Conservation (phyloP, 2,113 vertebrate genomes). For the Pyrgilauda ruficollis region DNA sequence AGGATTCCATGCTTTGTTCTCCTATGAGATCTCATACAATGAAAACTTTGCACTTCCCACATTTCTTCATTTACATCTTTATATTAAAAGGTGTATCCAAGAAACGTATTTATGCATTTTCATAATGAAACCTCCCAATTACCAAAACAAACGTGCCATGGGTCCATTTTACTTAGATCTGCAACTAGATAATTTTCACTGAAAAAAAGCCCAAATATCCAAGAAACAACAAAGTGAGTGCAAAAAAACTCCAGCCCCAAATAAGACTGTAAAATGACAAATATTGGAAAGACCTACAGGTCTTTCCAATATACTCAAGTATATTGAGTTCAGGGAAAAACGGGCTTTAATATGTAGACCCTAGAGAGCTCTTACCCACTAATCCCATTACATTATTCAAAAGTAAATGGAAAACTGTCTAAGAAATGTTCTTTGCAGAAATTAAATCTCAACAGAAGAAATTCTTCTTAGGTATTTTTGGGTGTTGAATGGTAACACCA, state of each 20-base stretch:
- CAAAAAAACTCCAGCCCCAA: background rate
- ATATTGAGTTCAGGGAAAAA: background rate
- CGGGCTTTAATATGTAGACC: background rate
- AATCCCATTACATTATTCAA: background rate
- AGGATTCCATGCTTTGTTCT: background rate
- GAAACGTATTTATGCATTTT: background rate
- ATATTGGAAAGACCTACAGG: background rate
- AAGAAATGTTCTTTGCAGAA: background rate
- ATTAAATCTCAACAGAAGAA: background rate
- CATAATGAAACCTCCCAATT: background rate
- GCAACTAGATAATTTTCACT: background rate
- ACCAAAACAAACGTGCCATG: background rate
- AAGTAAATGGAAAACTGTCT: background rate
- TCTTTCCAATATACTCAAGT: background rate
- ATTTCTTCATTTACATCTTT: background rate
- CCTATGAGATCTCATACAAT: background rate
- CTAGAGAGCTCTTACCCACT: background rate
- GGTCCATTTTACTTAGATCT: background rate
- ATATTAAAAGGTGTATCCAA: background rate
- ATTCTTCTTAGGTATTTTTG: background rate
- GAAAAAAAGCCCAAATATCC: background rate
- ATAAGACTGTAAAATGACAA: background rate
- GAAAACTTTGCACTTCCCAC: background rate
- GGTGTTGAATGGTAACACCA: background rate
- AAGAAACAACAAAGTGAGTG: background rate